Evolutionary conservation across 2,797 vertebrate genomes (phyloP).

Genomic region (Geotrypetes seraphini): DNA sequence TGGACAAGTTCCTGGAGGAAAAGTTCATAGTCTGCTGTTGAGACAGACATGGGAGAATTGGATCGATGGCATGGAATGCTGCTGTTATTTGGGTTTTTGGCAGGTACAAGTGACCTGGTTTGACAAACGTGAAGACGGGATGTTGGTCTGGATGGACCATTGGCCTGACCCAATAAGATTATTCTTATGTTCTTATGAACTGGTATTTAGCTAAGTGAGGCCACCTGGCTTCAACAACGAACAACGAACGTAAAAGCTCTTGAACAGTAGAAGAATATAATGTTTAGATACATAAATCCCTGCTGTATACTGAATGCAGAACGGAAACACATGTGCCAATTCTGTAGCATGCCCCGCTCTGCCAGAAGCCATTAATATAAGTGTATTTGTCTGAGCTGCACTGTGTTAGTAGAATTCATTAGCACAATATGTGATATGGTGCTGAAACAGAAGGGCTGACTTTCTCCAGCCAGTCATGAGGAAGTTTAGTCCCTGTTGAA

Average conservation of each 20-base stretch:
- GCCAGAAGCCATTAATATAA: constrained; percentile 43
- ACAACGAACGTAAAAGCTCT: background rate
- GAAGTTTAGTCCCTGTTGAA: constrained; percentile 57
- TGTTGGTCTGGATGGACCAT: too few relatives aligned
- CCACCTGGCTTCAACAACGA: too few relatives aligned
- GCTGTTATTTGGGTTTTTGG: too few relatives aligned
- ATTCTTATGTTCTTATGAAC: too few relatives aligned
- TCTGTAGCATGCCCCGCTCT: constrained; percentile 41
- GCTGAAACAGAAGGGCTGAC: constrained; percentile 60
- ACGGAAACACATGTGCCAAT: constrained; percentile 37
- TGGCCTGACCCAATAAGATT: too few relatives aligned
- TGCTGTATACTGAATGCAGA: constrained; percentile 21
- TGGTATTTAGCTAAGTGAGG: too few relatives aligned
- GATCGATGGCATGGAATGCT: too few relatives aligned
- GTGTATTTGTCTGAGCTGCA: constrained; percentile 46
- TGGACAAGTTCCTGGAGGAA: too few relatives aligned
- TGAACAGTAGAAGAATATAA: constrained; percentile 5
- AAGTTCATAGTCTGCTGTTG: too few relatives aligned
- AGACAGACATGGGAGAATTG: too few relatives aligned
- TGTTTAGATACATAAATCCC: constrained; percentile 27
- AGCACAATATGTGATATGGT: constrained; percentile 54
- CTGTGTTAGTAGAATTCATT: constrained; percentile 51
- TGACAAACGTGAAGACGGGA: too few relatives aligned
- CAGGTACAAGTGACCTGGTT: too few relatives aligned
- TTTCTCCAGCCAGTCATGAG: constrained; percentile 44